These are phyloP conservation scores for Ascidia mentula DNA, from an alignment of 23 tunicate genomes.

Conservation along the genomic window DNA sequence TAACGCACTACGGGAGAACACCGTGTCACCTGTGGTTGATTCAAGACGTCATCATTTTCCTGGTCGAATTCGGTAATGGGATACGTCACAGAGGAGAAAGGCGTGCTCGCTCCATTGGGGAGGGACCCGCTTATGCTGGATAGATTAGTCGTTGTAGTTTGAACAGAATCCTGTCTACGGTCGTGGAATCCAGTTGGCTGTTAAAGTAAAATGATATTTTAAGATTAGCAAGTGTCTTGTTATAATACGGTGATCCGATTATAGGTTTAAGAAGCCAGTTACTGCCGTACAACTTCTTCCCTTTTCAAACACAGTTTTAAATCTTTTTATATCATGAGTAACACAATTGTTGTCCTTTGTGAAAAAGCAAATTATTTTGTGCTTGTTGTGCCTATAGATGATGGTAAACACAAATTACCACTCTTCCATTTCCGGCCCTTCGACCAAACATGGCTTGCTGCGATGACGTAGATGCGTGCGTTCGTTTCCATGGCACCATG, in stretches of 20 bases:
- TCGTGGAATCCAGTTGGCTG: background rate
- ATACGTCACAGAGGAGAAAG: constrained; percentile 29
- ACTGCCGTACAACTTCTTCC: too few relatives aligned
- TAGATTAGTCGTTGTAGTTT: constrained; percentile 65
- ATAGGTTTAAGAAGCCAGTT: too few relatives aligned
- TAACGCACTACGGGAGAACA: too few relatives aligned
- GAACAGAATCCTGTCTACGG: constrained; percentile 58
- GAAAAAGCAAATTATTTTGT: too few relatives aligned
- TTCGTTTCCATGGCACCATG: constrained; percentile 66
- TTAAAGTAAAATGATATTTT: too few relatives aligned
- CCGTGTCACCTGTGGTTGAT: background rate
- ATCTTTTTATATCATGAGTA: too few relatives aligned
- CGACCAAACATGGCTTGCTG: constrained; percentile 34
- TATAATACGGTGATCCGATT: too few relatives aligned
- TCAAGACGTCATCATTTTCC: background rate
- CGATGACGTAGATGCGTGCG: constrained; percentile 35
- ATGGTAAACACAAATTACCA: too few relatives aligned
- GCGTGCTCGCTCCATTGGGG: constrained; percentile 72
- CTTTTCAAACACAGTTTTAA: too few relatives aligned
- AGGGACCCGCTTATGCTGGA: constrained; percentile 64
- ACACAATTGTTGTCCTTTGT: too few relatives aligned
- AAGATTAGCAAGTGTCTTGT: too few relatives aligned
- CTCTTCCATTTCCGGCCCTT: constrained; percentile 15
- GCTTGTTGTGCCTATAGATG: too few relatives aligned
- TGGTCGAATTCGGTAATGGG: constrained; percentile 16